Evolutionary conservation across 2,113 vertebrate species (phyloP).

Genomic region (Ceratotherium simum): DNA sequence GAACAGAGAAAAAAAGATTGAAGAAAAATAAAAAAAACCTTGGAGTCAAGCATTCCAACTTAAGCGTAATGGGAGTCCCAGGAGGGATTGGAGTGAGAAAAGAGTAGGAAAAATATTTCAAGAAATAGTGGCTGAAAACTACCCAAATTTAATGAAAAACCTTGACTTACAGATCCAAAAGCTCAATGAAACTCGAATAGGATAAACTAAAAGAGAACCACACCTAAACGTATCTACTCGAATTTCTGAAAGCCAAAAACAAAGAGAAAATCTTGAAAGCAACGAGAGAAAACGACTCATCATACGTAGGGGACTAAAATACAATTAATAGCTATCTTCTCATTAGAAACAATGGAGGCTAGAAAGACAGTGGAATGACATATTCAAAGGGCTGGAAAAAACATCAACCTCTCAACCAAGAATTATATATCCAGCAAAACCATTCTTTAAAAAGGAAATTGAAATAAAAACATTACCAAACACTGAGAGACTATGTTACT

Average conservation of each 20-base stretch:
- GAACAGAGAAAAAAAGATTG: neutral
- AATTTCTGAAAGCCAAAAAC: neutral
- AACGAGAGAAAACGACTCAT: neutral
- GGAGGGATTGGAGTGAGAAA: neutral
- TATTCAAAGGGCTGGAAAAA: neutral
- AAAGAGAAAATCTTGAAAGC: neutral
- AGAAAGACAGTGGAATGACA: neutral
- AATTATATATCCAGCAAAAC: neutral
- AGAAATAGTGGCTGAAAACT: neutral
- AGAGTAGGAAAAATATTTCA: neutral
- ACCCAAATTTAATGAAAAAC: neutral
- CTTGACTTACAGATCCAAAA: neutral
- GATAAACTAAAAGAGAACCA: neutral
- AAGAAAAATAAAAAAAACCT: neutral
- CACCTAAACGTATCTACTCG: neutral
- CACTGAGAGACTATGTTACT: neutral
- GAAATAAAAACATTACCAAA: neutral
- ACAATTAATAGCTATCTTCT: constrained; percentile 1
- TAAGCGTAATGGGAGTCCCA: neutral
- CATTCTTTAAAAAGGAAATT: neutral
- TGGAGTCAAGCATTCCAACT: neutral
- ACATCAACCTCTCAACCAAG: neutral
- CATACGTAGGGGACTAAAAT: neutral
- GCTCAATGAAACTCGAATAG: neutral
- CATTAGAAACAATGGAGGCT: neutral